A percentile compares a stretch with the other conserved stretches of the same genome.
Conservation (phyloP, 2,113 vertebrate species). For the Bos taurus region ARS-UCD2.0 NC_037334.1:101343501-101344000, state of each 20-base stretch:
- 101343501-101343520: slow-evolving; percentile 17
- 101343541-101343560: slow-evolving; percentile 28
- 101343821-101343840: neutral
- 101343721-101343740: neutral
- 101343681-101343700: neutral
- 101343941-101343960: neutral
- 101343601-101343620: slow-evolving; percentile 3
- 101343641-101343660: neutral
- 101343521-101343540: neutral
- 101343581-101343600: neutral
- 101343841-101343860: neutral
- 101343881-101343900: neutral
- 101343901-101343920: neutral
- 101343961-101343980: neutral
- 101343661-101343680: neutral
- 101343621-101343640: neutral
- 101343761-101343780: neutral
- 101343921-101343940: neutral
- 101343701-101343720: neutral
- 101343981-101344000: neutral
- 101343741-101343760: neutral
- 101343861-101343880: neutral
- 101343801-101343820: slow-evolving; percentile 11
- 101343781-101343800: slow-evolving; percentile 1
- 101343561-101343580: neutral